Base-by-base conservation (phyloP, 2,113 vertebrate species). In the Alligator sinensis region DNA sequence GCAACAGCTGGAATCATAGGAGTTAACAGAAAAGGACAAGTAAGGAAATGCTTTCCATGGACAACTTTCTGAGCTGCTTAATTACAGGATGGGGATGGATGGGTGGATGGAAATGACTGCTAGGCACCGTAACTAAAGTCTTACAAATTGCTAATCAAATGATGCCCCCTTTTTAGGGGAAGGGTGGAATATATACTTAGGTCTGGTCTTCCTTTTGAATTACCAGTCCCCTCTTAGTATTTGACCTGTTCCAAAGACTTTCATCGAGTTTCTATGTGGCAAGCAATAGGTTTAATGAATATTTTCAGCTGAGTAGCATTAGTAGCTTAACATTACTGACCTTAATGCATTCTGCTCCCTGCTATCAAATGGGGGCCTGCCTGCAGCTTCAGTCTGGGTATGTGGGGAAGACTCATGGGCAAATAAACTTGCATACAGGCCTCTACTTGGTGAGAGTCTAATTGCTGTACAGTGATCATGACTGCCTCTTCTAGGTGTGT, bases 1-100 rank as follows among this genome's bases (percentile, higher is more conserved):
- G 99, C 99, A 86, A 99, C 99, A n/a, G 98, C 99, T 80, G 99
- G 99, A 95, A 99, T 99, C 97, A 99, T 99, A 91, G 99, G 99
- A 54, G 99, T 99, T 57, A 99, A 99, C 98, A 98, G 99, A 96
- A 99, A 99, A 97, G 99, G 99, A 98, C 99, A 99, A 97, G 99
- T 99, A 98, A 98, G 92, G 22, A 87, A 89, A 60, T n/a, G 16
- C 84, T 85, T 6, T 27, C 63, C 55, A 58, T 80, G 82, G 72
- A 11, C 3, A 19, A 22, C 28, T 83, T 47, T 11, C 70, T 74
- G 22, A 6, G 27, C 21, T 60, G 11, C 64, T 16, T 54, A 17
- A 64, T 13, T 7, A 34, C 25, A 38, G 22, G 68, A 72, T 16
- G 12, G 4, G 18, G 27, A 24, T 80, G 63, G 21, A 3, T 10